Conservation (phyloP, 2,888 invertebrate genomes). For the Lasioglossum marginatum region DNA sequence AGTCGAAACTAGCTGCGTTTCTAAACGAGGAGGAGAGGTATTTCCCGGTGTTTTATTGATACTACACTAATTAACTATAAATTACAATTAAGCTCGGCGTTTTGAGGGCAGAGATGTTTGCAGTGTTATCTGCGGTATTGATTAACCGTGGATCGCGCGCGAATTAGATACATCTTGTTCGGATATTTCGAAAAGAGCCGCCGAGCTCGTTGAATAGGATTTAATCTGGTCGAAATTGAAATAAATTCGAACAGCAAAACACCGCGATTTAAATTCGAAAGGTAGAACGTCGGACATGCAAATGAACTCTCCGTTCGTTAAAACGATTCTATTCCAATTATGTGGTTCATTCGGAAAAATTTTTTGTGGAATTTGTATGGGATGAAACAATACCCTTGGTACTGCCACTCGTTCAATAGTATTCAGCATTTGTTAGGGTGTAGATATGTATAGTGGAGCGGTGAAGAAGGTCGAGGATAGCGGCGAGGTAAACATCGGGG, state of each 20-base stretch:
- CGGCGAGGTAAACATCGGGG: no score
- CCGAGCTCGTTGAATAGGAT: not conserved
- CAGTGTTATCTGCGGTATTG: not conserved
- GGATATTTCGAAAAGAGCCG: not conserved
- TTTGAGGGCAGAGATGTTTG: not conserved
- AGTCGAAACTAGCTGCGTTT: not conserved
- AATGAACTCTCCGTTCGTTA: not conserved
- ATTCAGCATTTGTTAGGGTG: no score
- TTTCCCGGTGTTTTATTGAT: not conserved
- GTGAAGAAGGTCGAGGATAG: no score
- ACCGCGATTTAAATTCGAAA: not conserved
- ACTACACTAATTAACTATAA: not conserved
- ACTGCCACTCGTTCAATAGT: no score
- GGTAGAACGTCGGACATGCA: not conserved
- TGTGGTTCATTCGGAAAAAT: not conserved
- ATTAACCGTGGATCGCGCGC: not conserved
- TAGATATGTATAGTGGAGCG: no score
- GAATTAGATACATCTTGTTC: not conserved
- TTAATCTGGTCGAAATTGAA: not conserved
- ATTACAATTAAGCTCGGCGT: not conserved
- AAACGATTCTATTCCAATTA: not conserved
- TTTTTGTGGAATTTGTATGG: not conserved
- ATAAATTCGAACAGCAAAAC: not conserved
- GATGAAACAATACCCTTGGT: not conserved
- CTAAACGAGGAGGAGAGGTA: not conserved